Evolutionary conservation across 2,113 vertebrate species (phyloP), one percentile per base, ranked within the genome.

Genomic region (Pterophyllum scalare): DNA sequence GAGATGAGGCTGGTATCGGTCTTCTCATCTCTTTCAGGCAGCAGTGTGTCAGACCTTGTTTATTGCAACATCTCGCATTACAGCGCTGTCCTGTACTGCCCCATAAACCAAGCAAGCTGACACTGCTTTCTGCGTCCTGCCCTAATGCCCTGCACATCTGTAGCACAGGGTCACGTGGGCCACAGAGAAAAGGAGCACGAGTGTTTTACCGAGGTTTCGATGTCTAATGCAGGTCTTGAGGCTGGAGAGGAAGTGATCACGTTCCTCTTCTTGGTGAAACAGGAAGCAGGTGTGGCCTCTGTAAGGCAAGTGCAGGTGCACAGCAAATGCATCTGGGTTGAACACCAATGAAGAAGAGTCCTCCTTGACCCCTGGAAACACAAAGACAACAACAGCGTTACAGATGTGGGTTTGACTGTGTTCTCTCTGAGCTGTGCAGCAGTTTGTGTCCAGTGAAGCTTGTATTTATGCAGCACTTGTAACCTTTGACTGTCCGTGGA

Each of bases 241-340:
- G 28, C 91, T 19, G 0, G 96, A 90, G 0, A 96, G 94, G 87
- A 98, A 97, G 81, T 54, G 87, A 46, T 88, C 90, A 91, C 96
- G 96, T 22, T 95, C 91, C 0, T 79, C 88, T 1, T 95, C 92
- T 84, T 96, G 92, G 0, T 89, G 75, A 90, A 97, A 98, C 87
- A 97, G 96, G 86, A 97, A 98, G 95, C 94, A 97, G 83, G 91
- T 92, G 12, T 97, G 95, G 54, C 95, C 94, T 86, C 87, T 61
- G 57, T 97, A 97, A 1, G 97, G 97, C 79, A 97, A 96, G 94
- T 96, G 96, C 87, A 99, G 92, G 87, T 96, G 97, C 17, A 98
- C 97, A 0, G 97, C 96, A 87, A 96, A 97, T 0, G 90, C 93
- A 78, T 88, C 96, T 0, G 97, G 95, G 75, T 96, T 86, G 0